These are phyloP conservation scores for Nebria ingens DNA, from an alignment of 1,140 invertebrate species.

Conservation along the genomic window DNA sequence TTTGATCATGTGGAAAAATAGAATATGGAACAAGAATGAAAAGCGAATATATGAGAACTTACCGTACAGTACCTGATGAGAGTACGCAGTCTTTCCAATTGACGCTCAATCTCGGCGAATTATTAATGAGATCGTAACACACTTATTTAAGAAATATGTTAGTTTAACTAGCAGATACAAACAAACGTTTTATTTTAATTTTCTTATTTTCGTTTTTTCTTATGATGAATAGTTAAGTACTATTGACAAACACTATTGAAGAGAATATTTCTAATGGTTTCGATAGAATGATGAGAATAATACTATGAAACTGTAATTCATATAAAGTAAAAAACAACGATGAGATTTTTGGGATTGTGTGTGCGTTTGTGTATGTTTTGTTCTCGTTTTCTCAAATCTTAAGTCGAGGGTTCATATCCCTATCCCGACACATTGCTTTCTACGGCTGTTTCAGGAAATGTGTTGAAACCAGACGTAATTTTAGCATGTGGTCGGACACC, in stretches of 20 bases:
- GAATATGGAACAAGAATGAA: conserved; percentile 6
- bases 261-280: conserved; percentile 18
- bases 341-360: too few relatives aligned
- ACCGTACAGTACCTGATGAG: conserved; percentile 24
- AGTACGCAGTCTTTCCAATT: conserved; percentile 20
- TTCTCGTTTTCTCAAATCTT: conserved; percentile 32
- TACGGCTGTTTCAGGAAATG: conserved; percentile 81
- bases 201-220: too few relatives aligned
- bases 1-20: conserved; percentile 5
- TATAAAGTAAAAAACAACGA: conserved; percentile 17
- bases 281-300: conserved; percentile 6
- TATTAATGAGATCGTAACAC: conserved; percentile 5
- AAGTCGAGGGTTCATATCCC: conserved; percentile 57
- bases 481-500: conserved; percentile 56
- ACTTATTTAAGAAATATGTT: conserved; percentile 3
- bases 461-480: conserved; percentile 74
- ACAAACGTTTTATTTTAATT: conserved; percentile 37
- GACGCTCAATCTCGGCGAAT: conserved; percentile 23
- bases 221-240: conserved; percentile 35
- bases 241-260: conserved; percentile 34
- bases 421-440: conserved; percentile 61
- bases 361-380: conserved; percentile 15
- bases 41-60: conserved; percentile 13
- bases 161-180: conserved; percentile 29
- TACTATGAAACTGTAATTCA: conserved; percentile 18